Conservation (phyloP, 2,797 vertebrate genomes). For the Labroides dimidiatus region DNA sequence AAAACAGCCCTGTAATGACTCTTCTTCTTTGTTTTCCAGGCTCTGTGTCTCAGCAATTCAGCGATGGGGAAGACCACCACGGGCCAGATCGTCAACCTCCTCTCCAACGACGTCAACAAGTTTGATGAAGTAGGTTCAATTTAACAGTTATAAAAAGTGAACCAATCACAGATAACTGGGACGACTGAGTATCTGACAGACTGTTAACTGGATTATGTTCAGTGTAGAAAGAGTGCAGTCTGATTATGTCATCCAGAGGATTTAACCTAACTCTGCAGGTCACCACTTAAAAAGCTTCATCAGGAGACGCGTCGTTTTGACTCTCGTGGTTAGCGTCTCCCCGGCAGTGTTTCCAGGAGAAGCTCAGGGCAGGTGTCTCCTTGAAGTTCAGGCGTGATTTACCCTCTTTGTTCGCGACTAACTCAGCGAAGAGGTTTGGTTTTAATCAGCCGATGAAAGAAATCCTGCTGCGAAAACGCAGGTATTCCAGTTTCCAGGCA, state of each 20-base stretch:
- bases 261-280: not conserved
- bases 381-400: conserved; percentile 24
- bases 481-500: conserved; percentile 34
- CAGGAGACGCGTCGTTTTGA: no score
- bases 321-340: no score
- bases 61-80: conserved; percentile 95
- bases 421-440: conserved; percentile 30
- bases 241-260: not conserved
- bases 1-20: not conserved
- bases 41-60: conserved; percentile 88
- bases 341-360: not conserved
- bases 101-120: conserved; percentile 96
- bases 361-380: no score
- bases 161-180: not conserved
- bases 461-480: conserved; percentile 30
- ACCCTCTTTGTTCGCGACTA: conserved; percentile 2
- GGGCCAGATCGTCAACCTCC: conserved; percentile 95
- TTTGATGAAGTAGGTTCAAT: conserved; percentile 89
- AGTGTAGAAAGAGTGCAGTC: not conserved
- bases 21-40: conserved; percentile 75
- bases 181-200: not conserved
- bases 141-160: not conserved
- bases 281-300: not conserved
- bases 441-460: conserved; percentile 38
- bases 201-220: not conserved